Evolutionary conservation across 2,113 vertebrate species (phyloP).

Genomic region (Alligator sinensis): DNA sequence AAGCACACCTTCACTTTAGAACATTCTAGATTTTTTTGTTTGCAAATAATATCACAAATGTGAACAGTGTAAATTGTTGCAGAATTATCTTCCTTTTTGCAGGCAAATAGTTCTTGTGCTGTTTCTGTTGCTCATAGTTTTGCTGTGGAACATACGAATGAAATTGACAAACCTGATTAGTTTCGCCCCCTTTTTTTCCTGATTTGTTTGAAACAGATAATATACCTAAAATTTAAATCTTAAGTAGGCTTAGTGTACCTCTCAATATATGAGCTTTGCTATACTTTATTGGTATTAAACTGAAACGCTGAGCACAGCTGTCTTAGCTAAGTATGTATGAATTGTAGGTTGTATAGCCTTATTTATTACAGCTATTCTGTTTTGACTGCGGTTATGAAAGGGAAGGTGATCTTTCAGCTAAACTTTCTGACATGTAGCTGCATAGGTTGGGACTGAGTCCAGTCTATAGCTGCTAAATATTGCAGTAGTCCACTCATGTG

Average conservation of each 20-base stretch:
- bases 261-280: no score
- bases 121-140: background rate
- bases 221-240: background rate
- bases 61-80: background rate
- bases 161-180: background rate
- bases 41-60: background rate
- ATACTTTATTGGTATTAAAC: no score
- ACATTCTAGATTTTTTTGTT: background rate
- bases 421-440: no score
- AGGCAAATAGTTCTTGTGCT: background rate
- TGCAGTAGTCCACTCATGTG: accelerated
- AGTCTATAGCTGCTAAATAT: no score
- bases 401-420: no score
- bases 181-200: background rate
- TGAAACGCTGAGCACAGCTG: no score
- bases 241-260: background rate
- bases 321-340: no score
- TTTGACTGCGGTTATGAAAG: no score
- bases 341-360: no score
- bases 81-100: accelerated
- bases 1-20: background rate
- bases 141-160: background rate
- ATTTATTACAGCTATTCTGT: no score
- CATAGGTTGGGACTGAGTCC: no score
- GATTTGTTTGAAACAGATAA: background rate